Evolutionary conservation across 2,888 invertebrate species (phyloP), one percentile per base, ranked within the genome.

Genomic region (Conchocele bisecta): DNA sequence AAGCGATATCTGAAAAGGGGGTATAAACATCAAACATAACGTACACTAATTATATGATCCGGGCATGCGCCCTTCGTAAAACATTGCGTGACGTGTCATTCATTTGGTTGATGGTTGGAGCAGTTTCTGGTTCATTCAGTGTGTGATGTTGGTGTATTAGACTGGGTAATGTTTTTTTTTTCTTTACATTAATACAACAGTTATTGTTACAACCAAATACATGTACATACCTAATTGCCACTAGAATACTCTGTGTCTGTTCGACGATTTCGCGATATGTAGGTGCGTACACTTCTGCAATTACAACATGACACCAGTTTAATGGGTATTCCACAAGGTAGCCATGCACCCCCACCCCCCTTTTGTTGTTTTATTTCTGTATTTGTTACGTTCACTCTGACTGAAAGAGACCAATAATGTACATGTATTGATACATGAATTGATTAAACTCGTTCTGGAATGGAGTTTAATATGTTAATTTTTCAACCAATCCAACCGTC

Each of bases 1-100:
- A 89, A 77, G 9, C 91, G 83, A 64, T 91, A 91, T 3, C 89
- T 89, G 66, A 7, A 70, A 60, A 22, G n/a, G n/a, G n/a, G n/a
- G n/a, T n/a, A n/a, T n/a, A n/a, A n/a, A n/a, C n/a, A 11, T 11
- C 11, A 35, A 35, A 35, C 37, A 35, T 35, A 35, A 35, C 11
- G 37, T 35, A 20, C n/a, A 35, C 7, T 15, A 33, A 7, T 44
- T 11, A 15, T 35, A 13, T 13, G 15, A 35, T 20, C 22, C 26
- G 28, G 11, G 28, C 26, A 24, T 31, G 7, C 53, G 9, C 9
- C 6, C 9, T 13, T 7, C 28, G 28, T 11, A 24, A 6, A 31
- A 22, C 7, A 56, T 13, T 44, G 31, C 7, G n/a, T 9, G 15
- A 35, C 15, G 15, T 13, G 11, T 13, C 37, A 35, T n/a, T n/a